phyloP scores from a whole-genome alignment of 2,888 invertebrate species.

The Platerodrilus igneus region DNA sequence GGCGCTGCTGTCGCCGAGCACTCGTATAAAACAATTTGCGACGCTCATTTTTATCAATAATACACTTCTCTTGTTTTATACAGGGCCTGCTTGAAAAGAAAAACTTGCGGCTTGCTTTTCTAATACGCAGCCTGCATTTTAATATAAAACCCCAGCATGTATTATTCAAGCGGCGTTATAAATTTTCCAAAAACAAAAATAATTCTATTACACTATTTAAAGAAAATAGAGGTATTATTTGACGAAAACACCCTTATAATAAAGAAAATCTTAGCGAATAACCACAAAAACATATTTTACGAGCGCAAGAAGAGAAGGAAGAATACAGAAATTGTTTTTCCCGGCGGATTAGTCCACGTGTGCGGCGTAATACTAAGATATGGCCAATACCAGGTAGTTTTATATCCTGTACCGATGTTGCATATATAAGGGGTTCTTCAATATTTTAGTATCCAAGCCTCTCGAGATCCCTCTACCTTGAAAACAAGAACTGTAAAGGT shows the following conservation, averaged over 20 bases:
- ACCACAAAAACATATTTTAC: slow-evolving; percentile 28
- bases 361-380: slow-evolving; percentile 49
- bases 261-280: slow-evolving; percentile 26
- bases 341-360: slow-evolving; percentile 43
- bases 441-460: slow-evolving; percentile 46
- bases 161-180: slow-evolving; percentile 15
- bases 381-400: slow-evolving; percentile 50
- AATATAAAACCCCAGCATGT: slow-evolving; percentile 18
- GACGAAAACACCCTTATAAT: slow-evolving; percentile 13
- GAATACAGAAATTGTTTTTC: slow-evolving; percentile 47
- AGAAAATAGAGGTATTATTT: too few relatives aligned
- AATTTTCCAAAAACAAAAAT: neutral
- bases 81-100: slow-evolving; percentile 19
- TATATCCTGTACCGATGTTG: slow-evolving; percentile 50
- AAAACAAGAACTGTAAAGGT: slow-evolving; percentile 23
- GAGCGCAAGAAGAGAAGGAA: slow-evolving; percentile 20
- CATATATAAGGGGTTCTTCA: slow-evolving; percentile 49
- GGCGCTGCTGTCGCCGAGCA: slow-evolving; percentile 38
- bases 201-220: neutral
- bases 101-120: slow-evolving; percentile 24
- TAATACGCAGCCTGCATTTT: slow-evolving; percentile 29
- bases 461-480: slow-evolving; percentile 19
- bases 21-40: slow-evolving; percentile 47
- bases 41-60: slow-evolving; percentile 47
- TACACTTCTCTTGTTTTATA: slow-evolving; percentile 38